Percentiles rank a stretch among this genome's conserved stretches.
Evolutionary conservation across 2,797 vertebrate genomes (phyloP).

Genomic region (Siniperca obscura): DNA sequence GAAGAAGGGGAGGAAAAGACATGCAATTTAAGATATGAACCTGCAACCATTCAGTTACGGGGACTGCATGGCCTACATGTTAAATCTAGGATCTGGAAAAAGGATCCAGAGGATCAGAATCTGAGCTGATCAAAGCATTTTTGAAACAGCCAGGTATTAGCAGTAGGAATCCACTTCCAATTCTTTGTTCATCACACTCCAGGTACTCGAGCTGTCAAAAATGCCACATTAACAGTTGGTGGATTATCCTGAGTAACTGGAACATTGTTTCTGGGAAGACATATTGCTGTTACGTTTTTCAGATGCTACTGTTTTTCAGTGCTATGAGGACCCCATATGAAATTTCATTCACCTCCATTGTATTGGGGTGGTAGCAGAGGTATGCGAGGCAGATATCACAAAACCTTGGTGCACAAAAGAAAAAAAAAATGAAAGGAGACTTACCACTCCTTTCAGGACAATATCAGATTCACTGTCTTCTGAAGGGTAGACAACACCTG

Average conservation of each 20-base stretch:
- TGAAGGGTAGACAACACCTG: slow-evolving; percentile 97
- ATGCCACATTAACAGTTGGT: slow-evolving; percentile 14
- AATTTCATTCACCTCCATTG: not conserved
- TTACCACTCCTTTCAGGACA: slow-evolving; percentile 97
- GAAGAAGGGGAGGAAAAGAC: not conserved
- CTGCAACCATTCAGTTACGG: slow-evolving; percentile 36
- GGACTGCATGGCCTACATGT: not conserved
- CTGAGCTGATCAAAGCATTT: slow-evolving; percentile 17
- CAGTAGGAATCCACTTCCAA: slow-evolving; percentile 15
- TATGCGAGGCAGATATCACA: not conserved
- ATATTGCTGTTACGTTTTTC: not conserved
- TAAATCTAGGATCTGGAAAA: slow-evolving; percentile 4
- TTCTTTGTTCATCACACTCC: not conserved
- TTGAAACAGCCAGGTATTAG: slow-evolving; percentile 19
- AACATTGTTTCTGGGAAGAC: not conserved
- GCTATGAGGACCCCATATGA: not conserved
- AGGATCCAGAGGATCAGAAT: slow-evolving; percentile 6
- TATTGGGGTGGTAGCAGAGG: not conserved
- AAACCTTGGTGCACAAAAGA: not conserved
- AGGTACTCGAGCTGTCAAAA: slow-evolving; percentile 11
- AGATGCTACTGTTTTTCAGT: slow-evolving; percentile 7
- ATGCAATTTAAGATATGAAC: slow-evolving; percentile 19
- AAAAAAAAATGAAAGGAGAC: slow-evolving; percentile 58
- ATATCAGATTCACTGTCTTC: slow-evolving; percentile 96
- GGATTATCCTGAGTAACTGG: not conserved